A percentile compares a stretch with the other conserved stretches of the same genome.
Evolutionary conservation across 1,140 invertebrate genomes (phyloP).

Genomic region (Atopsyche davidsoni): DNA sequence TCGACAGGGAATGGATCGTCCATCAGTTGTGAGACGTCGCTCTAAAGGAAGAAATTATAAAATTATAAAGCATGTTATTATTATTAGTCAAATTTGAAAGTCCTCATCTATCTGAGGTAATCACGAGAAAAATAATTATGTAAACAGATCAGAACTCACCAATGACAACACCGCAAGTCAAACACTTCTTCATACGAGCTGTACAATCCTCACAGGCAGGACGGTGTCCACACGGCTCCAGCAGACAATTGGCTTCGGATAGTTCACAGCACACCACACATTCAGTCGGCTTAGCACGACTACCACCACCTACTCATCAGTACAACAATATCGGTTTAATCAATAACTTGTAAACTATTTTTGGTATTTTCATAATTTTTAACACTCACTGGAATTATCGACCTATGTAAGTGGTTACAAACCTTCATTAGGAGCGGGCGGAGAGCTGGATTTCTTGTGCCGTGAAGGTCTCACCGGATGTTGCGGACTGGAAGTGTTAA

Average conservation of each 20-base stretch:
- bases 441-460: conserved; percentile 21
- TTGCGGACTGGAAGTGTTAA: conserved; percentile 24
- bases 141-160: conserved; percentile 41
- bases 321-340: conserved; percentile 4
- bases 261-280: conserved; percentile 70
- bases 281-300: conserved; percentile 46
- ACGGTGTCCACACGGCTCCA: conserved; percentile 71
- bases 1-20: conserved; percentile 44
- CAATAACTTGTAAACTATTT: conserved; percentile 8
- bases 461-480: conserved; percentile 25
- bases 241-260: conserved; percentile 53
- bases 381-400: conserved; percentile 1
- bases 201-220: conserved; percentile 73
- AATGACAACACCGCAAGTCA: conserved; percentile 60
- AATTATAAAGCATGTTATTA: conserved; percentile 21
- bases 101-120: not conserved
- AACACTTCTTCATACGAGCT: conserved; percentile 73
- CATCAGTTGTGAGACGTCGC: conserved; percentile 42
- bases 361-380: not conserved
- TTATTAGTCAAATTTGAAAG: not conserved
- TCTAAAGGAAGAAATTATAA: conserved; percentile 32
- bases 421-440: conserved; percentile 6
- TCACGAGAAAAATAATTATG: conserved; percentile 1
- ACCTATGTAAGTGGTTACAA: not conserved
- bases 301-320: conserved; percentile 8